These are phyloP conservation scores for Microctonus hyperodae DNA, from an alignment of 2,888 invertebrate genomes.

Conservation along the genomic window DNA sequence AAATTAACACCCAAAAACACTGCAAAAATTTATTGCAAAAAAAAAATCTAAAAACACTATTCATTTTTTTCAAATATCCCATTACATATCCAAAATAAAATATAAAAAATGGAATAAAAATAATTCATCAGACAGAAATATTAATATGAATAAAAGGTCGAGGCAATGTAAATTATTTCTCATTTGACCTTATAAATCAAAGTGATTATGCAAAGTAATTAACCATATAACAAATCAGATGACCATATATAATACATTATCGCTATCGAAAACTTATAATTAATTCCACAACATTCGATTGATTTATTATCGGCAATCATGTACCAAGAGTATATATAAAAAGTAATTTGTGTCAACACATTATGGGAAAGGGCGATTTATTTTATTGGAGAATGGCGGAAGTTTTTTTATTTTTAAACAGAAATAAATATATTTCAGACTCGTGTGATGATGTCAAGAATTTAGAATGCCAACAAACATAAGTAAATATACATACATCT, in stretches of 20 bases:
- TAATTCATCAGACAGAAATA: too few relatives aligned
- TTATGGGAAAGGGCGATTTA: not conserved
- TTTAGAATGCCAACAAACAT: not conserved
- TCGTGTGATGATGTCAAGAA: not conserved
- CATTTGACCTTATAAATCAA: not conserved
- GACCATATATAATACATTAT: not conserved
- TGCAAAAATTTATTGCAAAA: too few relatives aligned
- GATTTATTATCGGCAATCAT: not conserved
- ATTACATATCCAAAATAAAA: not conserved
- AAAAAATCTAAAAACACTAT: too few relatives aligned
- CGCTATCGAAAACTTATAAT: too few relatives aligned
- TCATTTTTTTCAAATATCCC: too few relatives aligned
- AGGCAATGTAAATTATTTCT: not conserved
- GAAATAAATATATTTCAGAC: not conserved
- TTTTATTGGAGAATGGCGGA: not conserved
- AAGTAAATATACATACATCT: not conserved
- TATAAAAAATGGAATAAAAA: not conserved
- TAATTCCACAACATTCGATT: not conserved
- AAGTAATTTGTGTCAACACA: not conserved
- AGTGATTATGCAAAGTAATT: too few relatives aligned
- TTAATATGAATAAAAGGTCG: not conserved
- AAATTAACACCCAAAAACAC: too few relatives aligned
- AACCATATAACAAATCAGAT: not conserved
- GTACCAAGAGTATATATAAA: not conserved
- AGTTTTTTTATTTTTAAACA: too few relatives aligned